Conservation (phyloP, 2,113 vertebrate genomes). For the Azemiops feae region DNA sequence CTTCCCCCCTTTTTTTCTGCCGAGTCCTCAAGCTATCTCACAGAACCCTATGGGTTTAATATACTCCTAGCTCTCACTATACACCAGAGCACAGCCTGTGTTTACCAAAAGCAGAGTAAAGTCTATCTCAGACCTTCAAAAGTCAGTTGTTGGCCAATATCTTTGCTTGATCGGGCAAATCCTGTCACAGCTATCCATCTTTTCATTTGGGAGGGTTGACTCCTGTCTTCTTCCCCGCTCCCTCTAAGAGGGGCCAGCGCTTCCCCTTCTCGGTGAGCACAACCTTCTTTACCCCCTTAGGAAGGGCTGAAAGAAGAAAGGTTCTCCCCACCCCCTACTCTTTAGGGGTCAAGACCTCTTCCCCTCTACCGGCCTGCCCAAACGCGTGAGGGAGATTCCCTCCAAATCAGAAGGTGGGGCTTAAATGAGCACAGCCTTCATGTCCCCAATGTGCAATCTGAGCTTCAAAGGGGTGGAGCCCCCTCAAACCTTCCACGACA, state of each 20-base stretch:
- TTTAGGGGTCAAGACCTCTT: conserved; percentile 13
- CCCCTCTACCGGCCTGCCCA: conserved; percentile 3
- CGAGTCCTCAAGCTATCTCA: background rate
- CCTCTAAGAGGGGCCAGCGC: background rate
- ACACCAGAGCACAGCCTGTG: background rate
- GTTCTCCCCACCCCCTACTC: background rate
- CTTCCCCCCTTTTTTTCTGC: background rate
- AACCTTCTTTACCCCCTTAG: background rate
- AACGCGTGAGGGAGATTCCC: background rate
- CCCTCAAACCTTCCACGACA: conserved; percentile 14
- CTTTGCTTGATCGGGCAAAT: background rate
- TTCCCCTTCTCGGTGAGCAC: background rate
- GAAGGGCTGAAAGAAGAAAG: background rate
- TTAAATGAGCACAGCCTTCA: background rate
- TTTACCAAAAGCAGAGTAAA: background rate
- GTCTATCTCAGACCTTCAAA: background rate
- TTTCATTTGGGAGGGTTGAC: background rate
- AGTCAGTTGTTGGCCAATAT: background rate
- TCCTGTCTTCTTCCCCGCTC: background rate
- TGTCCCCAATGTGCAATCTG: background rate
- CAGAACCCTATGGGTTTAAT: background rate
- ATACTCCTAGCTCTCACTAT: background rate
- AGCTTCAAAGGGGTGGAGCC: conserved; percentile 7
- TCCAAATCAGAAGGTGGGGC: background rate
- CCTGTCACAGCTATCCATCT: background rate